Percentiles rank a stretch among this genome's conserved stretches.
Conservation (phyloP, 2,888 invertebrate species). For the Ophonus ardosiacus region DNA sequence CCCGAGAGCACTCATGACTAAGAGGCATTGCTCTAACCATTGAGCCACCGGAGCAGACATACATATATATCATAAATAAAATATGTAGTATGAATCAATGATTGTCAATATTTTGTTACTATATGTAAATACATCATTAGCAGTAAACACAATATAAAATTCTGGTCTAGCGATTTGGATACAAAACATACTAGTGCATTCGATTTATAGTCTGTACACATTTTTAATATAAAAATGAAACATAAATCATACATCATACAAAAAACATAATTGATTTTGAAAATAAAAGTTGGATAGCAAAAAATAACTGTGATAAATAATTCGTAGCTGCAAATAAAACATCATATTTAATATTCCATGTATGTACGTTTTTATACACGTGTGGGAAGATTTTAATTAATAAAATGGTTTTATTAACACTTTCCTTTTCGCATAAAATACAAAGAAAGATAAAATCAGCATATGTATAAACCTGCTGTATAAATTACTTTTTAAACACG, state of each 20-base stretch:
- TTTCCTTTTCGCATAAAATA: constrained; percentile 17
- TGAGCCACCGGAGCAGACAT: too few species aligned
- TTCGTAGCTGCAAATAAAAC: neutral
- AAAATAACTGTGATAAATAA: neutral
- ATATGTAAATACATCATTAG: neutral
- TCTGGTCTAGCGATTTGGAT: neutral
- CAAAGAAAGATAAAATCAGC: constrained; percentile 31
- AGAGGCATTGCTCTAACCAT: too few species aligned
- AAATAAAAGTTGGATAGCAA: neutral
- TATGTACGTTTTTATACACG: neutral
- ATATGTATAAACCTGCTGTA: constrained; percentile 11
- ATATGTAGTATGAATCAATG: neutral
- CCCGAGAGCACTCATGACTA: too few species aligned
- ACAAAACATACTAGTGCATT: neutral
- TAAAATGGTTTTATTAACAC: constrained; percentile 18
- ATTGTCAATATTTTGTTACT: neutral
- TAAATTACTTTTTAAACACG: constrained; percentile 28
- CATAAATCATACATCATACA: constrained; percentile 20
- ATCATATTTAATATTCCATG: neutral
- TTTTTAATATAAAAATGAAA: neutral
- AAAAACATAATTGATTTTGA: constrained; percentile 8
- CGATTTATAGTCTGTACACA: neutral
- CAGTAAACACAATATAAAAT: neutral
- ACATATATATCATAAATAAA: too few species aligned
- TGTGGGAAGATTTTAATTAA: neutral